Conservation (phyloP, 2,113 vertebrate species). For the Laterallus jamaicensis region DNA sequence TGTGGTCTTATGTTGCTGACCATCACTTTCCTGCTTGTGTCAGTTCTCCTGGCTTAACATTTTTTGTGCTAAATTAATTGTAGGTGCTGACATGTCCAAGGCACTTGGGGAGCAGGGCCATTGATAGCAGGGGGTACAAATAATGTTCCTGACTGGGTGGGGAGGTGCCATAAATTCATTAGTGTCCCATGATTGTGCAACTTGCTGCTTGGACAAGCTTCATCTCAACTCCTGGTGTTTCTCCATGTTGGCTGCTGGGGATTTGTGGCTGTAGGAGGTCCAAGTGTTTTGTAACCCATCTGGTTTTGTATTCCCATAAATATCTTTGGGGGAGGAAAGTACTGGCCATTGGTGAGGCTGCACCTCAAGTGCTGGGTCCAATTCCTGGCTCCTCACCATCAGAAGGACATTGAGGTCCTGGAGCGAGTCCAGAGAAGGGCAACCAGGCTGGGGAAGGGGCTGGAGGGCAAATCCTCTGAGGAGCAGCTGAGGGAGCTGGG, state of each 20-base stretch:
- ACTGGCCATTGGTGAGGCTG: no score
- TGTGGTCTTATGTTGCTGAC: no score
- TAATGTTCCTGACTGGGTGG: neutral
- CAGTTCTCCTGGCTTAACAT: neutral
- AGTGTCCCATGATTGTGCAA: neutral
- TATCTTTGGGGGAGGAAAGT: no score
- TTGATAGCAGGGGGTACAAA: neutral
- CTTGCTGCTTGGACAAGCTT: neutral
- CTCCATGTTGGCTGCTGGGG: neutral
- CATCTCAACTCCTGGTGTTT: neutral
- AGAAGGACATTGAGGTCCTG: no score
- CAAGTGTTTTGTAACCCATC: rapidly evolving
- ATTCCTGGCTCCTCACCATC: no score
- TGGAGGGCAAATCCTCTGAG: no score
- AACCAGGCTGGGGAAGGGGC: no score
- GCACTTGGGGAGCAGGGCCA: neutral
- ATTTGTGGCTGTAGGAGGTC: neutral
- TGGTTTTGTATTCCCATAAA: neutral
- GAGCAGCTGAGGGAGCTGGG: no score
- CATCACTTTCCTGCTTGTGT: neutral
- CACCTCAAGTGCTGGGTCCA: no score
- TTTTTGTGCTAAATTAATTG: neutral
- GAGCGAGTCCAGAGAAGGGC: no score
- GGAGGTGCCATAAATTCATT: neutral
- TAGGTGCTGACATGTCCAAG: rapidly evolving